These are phyloP conservation scores for Teleogryllus oceanicus DNA, from an alignment of 2,888 invertebrate genomes.

Conservation along the genomic window DNA sequence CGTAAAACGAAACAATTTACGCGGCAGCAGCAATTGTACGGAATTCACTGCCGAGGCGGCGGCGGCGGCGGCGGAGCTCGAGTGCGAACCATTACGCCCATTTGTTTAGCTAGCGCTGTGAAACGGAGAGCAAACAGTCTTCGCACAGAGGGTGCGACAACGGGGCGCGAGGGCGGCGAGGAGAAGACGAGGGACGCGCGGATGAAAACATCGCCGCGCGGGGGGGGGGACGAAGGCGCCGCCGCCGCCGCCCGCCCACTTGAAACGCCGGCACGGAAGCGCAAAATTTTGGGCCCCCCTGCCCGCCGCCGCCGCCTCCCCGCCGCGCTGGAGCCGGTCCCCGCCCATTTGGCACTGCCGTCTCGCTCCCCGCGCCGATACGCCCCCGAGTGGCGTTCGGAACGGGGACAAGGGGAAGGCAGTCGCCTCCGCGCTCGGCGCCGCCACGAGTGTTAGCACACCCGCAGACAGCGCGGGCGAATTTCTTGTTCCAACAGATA, in stretches of 20 bases:
- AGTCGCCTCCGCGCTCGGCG: not conserved
- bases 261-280: not conserved
- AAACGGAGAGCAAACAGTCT: conserved; percentile 18
- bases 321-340: not conserved
- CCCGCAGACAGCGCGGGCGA: not conserved
- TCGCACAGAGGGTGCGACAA: not conserved
- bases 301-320: not conserved
- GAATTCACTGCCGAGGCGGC: not conserved
- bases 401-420: not conserved
- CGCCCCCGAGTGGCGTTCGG: not conserved
- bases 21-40: not conserved
- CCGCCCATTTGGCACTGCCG: not conserved
- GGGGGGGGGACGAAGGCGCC: no score
- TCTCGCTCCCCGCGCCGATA: not conserved
- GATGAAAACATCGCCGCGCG: no score
- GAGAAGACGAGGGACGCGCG: no score
- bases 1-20: conserved; percentile 7
- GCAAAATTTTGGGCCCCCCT: not conserved
- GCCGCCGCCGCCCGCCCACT: not conserved
- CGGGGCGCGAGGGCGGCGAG: no score
- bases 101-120: conserved; percentile 2
- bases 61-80: not conserved
- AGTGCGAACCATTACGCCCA: conserved; percentile 18
- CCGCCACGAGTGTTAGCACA: not conserved
- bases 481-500: conserved; percentile 18